Percentiles rank a stretch among this genome's conserved stretches.
phyloP scores from a whole-genome alignment of 1,140 invertebrate genomes.

The Lineus longissimus region DNA sequence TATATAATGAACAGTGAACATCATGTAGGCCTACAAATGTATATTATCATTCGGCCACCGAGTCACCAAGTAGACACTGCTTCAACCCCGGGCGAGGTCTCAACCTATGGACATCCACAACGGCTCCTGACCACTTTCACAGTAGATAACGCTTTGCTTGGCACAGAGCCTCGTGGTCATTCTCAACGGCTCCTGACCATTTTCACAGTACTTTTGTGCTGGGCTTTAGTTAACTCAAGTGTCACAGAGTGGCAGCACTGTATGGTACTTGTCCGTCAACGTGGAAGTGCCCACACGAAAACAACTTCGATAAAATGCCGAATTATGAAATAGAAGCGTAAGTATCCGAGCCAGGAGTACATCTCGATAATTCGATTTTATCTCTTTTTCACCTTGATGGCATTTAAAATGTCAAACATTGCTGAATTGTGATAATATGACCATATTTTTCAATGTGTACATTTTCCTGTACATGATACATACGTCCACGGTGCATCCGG shows the following conservation, averaged over 20 bases:
- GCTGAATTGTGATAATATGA: background rate
- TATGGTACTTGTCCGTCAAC: background rate
- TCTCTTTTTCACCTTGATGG: background rate
- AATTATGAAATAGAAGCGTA: constrained; percentile 4
- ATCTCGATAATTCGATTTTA: background rate
- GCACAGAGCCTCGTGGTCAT: too few relatives aligned
- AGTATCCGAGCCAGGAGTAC: background rate
- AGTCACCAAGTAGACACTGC: too few relatives aligned
- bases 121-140: too few relatives aligned
- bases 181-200: too few relatives aligned
- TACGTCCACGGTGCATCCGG: background rate
- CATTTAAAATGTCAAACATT: background rate
- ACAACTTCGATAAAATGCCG: background rate
- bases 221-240: background rate
- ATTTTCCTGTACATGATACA: background rate
- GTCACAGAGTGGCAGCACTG: background rate
- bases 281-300: background rate
- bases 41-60: too few relatives aligned
- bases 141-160: too few relatives aligned
- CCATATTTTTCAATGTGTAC: background rate
- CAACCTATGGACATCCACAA: too few relatives aligned
- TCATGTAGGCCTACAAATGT: too few relatives aligned
- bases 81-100: too few relatives aligned
- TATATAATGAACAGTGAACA: background rate
- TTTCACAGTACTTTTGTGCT: too few relatives aligned